A percentile compares a stretch with the other conserved stretches of the same genome.
Conservation (phyloP, 92 coral and sea anemone genomes). For the Parazoanthus swiftii region DNA sequence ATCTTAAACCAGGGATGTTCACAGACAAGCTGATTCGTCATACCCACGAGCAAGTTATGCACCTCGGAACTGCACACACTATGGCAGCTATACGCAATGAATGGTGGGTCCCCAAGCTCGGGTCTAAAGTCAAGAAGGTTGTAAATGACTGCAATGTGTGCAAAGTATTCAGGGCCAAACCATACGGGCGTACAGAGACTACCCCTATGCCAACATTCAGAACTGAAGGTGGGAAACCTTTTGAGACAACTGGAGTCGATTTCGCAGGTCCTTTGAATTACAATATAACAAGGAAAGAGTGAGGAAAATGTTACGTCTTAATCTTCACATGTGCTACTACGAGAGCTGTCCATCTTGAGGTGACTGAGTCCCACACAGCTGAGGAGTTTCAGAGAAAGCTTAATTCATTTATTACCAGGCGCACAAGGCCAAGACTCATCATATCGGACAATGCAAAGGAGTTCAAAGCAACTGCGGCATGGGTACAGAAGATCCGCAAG, state of each 20-base stretch:
- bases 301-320: conserved; percentile 43
- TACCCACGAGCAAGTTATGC: conserved; percentile 1
- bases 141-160: conserved; percentile 1
- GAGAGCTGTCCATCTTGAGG: conserved; percentile 54
- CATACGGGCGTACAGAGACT: not conserved
- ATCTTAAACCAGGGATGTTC: not conserved
- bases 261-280: conserved; percentile 60
- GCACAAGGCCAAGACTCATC: conserved; percentile 45
- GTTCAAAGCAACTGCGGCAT: conserved; percentile 47
- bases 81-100: not conserved
- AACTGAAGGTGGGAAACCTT: conserved; percentile 46
- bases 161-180: not conserved
- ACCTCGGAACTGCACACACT: not conserved
- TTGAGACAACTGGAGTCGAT: conserved; percentile 58
- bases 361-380: conserved; percentile 48
- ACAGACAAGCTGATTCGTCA: not conserved
- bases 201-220: conserved; percentile 5
- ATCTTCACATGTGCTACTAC: conserved; percentile 48
- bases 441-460: conserved; percentile 51
- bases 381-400: conserved; percentile 49
- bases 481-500: conserved; percentile 46
- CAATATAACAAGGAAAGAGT: conserved; percentile 34
- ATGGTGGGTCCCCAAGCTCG: conserved; percentile 4
- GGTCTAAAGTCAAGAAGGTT: not conserved
- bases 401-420: conserved; percentile 38